Conservation (phyloP, 2,888 invertebrate species). For the Rhabditoides inermis region DNA sequence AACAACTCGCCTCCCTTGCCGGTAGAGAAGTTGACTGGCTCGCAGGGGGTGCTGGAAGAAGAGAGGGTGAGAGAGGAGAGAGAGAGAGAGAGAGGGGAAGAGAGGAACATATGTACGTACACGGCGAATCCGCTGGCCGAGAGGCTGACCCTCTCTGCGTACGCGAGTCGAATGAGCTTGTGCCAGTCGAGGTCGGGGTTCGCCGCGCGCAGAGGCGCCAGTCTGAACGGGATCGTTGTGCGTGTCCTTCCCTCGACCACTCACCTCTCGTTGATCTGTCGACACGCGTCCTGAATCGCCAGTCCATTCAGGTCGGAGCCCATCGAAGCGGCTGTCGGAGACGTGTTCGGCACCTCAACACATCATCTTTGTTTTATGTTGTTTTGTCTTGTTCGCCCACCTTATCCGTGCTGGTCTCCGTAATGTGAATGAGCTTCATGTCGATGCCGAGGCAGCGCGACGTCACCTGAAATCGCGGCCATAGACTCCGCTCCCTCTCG, state of each 20-base stretch:
- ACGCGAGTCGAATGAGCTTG: conserved; percentile 72
- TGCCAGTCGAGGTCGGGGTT: conserved; percentile 76
- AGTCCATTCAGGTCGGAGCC: conserved; percentile 84
- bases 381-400: conserved; percentile 47
- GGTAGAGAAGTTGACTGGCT: conserved; percentile 38
- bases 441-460: conserved; percentile 42
- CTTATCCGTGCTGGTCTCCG: conserved; percentile 78
- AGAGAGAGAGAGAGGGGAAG: not conserved
- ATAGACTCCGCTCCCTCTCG: too few species aligned
- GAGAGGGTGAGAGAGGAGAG: too few species aligned
- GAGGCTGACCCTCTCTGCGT: conserved; percentile 68
- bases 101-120: conserved; percentile 42
- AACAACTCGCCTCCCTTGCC: conserved; percentile 67
- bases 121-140: conserved; percentile 74
- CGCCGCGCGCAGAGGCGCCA: conserved; percentile 68
- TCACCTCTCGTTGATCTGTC: conserved; percentile 65
- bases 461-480: conserved; percentile 35
- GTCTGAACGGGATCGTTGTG: too few species aligned
- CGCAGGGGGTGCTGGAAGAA: conserved; percentile 35
- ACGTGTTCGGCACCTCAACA: conserved; percentile 68
- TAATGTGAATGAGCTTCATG: conserved; percentile 54
- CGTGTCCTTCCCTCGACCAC: too few species aligned
- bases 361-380: not conserved
- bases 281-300: conserved; percentile 77
- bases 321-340: conserved; percentile 78